These are phyloP conservation scores for Aradophagus sp. DNA, from an alignment of 1,140 invertebrate species.

Conservation along the genomic window DNA sequence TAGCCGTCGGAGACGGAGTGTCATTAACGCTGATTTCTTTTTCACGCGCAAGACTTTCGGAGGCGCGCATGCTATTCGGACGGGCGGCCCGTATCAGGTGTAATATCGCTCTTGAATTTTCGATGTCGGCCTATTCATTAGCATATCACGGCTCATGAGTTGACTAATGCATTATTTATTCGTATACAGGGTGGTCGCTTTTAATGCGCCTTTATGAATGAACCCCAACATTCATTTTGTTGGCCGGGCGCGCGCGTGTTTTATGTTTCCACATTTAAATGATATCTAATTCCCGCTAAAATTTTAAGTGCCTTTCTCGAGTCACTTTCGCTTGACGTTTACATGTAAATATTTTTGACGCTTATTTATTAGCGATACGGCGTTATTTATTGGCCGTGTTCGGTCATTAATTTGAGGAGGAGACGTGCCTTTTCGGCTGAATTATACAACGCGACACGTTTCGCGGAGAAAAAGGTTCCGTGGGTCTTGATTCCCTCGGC, in stretches of 20 bases:
- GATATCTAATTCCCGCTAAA: constrained; percentile 43
- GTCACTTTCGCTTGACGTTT: constrained; percentile 37
- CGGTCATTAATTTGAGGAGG: constrained; percentile 16
- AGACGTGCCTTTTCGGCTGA: not conserved
- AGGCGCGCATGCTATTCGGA: constrained; percentile 12
- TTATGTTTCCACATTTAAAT: constrained; percentile 41
- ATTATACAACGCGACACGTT: not conserved
- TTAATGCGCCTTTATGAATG: constrained; percentile 39
- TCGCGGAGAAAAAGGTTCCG: too few relatives aligned
- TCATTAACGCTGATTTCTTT: not conserved
- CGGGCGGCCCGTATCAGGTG: constrained; percentile 37
- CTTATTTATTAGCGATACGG: constrained; percentile 28
- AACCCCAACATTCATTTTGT: constrained; percentile 28
- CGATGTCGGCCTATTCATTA: constrained; percentile 44
- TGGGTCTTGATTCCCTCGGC: too few relatives aligned
- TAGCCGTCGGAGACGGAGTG: not conserved
- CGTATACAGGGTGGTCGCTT: constrained; percentile 47
- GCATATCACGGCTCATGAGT: constrained; percentile 48
- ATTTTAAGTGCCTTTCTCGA: constrained; percentile 40
- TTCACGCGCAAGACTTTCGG: constrained; percentile 1
- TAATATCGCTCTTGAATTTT: constrained; percentile 48
- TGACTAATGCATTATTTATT: constrained; percentile 53
- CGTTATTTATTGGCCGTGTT: constrained; percentile 27
- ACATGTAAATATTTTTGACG: constrained; percentile 31
- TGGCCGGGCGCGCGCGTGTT: constrained; percentile 12